Percentiles rank a stretch among this genome's conserved stretches.
phyloP scores from a whole-genome alignment of 1,140 invertebrate species.

The Brachionus asplanchnoidis region DNA sequence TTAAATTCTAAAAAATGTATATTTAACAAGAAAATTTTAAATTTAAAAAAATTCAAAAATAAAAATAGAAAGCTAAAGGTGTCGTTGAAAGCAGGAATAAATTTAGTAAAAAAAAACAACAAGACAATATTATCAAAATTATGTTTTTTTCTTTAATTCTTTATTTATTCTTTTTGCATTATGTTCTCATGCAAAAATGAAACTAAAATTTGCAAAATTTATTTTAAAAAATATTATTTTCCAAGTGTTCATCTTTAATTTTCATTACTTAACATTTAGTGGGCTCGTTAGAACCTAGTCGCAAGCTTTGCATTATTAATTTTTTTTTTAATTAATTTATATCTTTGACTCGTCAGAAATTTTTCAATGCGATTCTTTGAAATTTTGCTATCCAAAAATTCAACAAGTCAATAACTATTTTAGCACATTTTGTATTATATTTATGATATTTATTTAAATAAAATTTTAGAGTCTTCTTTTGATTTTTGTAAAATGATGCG shows the following conservation, averaged over 20 bases:
- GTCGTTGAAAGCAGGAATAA: neutral
- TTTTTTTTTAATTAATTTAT: neutral
- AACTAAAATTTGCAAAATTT: neutral
- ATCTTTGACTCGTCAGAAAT: neutral
- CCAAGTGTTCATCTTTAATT: neutral
- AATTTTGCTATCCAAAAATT: neutral
- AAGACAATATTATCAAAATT: slow-evolving; percentile 33
- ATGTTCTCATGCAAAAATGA: neutral
- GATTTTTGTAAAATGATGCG: slow-evolving; percentile 47
- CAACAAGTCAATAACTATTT: neutral
- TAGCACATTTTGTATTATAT: neutral
- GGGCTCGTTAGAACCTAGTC: neutral
- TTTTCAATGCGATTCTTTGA: neutral
- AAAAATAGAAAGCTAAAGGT: neutral
- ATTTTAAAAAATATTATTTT: neutral
- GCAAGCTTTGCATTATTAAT: neutral
- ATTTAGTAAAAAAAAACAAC: neutral
- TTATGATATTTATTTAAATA: neutral
- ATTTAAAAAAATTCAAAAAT: neutral
- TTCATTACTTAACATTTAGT: slow-evolving; percentile 18
- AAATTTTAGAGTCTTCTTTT: neutral
- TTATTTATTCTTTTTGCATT: neutral
- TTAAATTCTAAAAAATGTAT: neutral
- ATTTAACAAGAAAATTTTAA: neutral
- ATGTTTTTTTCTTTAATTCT: neutral